phyloP scores from a whole-genome alignment of 2,797 vertebrate species.

The Arctocebus calabarensis region DNA sequence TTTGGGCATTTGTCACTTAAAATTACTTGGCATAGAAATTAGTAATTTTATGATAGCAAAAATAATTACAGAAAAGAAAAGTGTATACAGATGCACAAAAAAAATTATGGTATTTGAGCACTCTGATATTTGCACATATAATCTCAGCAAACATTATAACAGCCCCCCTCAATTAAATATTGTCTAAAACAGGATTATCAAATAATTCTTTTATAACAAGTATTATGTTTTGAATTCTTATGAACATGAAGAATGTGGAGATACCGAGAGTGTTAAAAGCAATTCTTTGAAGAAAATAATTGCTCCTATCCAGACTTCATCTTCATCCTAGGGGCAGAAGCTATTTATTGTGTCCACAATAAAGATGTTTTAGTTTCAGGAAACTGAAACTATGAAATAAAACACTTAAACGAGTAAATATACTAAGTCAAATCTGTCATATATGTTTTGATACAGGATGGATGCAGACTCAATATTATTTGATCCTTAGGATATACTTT shows the following conservation, averaged over 20 bases:
- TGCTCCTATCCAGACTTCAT: not conserved
- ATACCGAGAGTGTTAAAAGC: not conserved
- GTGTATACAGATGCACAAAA: not conserved
- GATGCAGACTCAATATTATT: not conserved
- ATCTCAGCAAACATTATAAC: not conserved
- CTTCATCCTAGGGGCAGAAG: not conserved
- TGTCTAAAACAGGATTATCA: not conserved
- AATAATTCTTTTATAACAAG: not conserved
- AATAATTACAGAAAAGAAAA: not conserved
- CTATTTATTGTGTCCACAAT: not conserved
- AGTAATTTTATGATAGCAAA: not conserved
- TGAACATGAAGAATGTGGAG: not conserved
- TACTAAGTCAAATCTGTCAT: not conserved
- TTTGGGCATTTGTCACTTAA: not conserved
- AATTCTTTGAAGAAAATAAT: not conserved
- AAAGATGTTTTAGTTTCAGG: not conserved
- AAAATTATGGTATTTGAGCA: not conserved
- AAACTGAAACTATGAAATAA: not conserved
- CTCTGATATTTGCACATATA: not conserved
- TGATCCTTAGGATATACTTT: not conserved
- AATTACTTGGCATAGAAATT: not conserved
- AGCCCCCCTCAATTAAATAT: not conserved
- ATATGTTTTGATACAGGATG: not conserved
- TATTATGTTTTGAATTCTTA: not conserved
- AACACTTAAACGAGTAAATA: not conserved